Base-by-base conservation (phyloP, 2,797 vertebrate genomes). In the Hippocampus kuda region DNA sequence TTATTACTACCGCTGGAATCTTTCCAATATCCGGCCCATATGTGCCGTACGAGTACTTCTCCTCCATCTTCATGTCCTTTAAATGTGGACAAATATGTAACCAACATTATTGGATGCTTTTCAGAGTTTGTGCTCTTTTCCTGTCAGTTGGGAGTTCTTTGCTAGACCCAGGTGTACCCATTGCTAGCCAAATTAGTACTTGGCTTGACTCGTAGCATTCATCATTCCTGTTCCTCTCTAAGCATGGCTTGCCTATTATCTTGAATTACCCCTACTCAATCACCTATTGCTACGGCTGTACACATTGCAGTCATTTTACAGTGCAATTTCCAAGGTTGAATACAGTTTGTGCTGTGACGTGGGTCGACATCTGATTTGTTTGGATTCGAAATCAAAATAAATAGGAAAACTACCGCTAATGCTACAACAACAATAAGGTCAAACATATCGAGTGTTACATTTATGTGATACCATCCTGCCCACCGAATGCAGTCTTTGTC, bases 221-320 rank as follows among this genome's bases (percentile, higher is more conserved):
- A 87, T 89, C 86, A 87, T 79, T 79, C 67, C 80, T 83, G 83
- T 75, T 85, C 81, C 69, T 81, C 75, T 88, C 84, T 84, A 76
- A 79, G 80, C 75, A 65, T 67, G 70, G 73, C 70, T 79, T 24
- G 66, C 70, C 70, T 73, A 78, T 80, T 72, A 82, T 87, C 82
- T 84, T 85, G 7, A 76, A 77, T 70, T 83, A 60, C 72, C 70
- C 49, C 75, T 73, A 69, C 78, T 86, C 83, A 72, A 80, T 85
- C 79, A 82, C 77, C 68, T 75, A 42, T 12, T 62, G 48, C 68
- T 68, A 76, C 63, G 75, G 74, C 65, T 82, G 72, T 77, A 65
- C 34, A 27, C 2, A 60, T 67, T 60, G 60, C 74, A 48, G 42
- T 80, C 76, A 68, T 73, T 79, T 82, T 77, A 64, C 54, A 34